Percentiles rank a stretch among this genome's conserved stretches.
These are phyloP conservation scores for Glossophaga mutica DNA, from an alignment of 2,797 vertebrate species.

Conservation along the genomic window DNA sequence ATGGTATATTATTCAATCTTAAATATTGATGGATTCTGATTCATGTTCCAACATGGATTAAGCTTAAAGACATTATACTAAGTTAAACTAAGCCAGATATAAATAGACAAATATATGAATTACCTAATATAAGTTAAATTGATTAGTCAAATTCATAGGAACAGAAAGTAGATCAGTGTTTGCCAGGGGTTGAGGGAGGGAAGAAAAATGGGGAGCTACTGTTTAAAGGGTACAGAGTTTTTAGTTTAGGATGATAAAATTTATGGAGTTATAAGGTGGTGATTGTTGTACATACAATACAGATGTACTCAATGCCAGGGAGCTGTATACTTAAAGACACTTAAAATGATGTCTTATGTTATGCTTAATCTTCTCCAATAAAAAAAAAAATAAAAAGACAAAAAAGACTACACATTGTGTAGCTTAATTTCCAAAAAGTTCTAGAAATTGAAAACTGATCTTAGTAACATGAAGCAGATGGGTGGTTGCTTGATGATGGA, in stretches of 20 bases:
- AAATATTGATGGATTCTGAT: not conserved
- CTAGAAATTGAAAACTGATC: too few species aligned
- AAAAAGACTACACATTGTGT: not conserved
- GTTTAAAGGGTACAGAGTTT: not conserved
- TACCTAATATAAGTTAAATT: not conserved
- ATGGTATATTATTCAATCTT: not conserved
- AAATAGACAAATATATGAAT: not conserved
- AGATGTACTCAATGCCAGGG: not conserved
- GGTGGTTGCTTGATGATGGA: too few species aligned
- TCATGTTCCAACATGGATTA: not conserved
- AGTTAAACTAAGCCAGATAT: too few species aligned
- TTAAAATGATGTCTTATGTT: not conserved
- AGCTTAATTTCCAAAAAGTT: too few species aligned
- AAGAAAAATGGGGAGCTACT: not conserved
- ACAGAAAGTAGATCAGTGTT: not conserved
- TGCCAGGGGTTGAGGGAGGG: not conserved
- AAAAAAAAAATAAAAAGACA: not conserved
- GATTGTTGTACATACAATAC: not conserved
- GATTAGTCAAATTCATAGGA: not conserved
- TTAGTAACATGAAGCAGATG: too few species aligned
- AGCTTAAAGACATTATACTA: too few species aligned
- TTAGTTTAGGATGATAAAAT: not conserved
- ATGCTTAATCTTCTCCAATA: not conserved
- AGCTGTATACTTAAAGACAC: not conserved
- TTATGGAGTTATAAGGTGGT: not conserved